These are phyloP conservation scores for Microtus californicus DNA, from an alignment of 2,797 vertebrate species.

Conservation along the genomic window DNA sequence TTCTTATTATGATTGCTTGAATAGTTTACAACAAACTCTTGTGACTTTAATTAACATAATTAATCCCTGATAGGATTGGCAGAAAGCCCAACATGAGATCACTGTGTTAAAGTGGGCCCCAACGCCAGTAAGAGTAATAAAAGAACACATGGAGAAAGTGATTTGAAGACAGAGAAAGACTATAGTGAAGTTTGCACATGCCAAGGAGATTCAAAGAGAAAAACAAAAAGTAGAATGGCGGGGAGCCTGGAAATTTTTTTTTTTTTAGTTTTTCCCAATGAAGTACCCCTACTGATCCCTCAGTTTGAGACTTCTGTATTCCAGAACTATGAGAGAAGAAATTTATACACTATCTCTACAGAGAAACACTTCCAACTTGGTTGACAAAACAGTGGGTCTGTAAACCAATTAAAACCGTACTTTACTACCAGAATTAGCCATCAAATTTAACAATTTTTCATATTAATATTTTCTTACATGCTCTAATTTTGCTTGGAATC, in stretches of 20 bases:
- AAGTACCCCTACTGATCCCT: neutral
- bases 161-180: neutral
- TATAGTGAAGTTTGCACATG: neutral
- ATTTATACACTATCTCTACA: conserved; percentile 4
- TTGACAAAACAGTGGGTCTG: neutral
- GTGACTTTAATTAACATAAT: neutral
- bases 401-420: neutral
- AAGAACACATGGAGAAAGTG: neutral
- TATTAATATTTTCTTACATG: neutral
- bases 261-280: neutral
- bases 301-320: neutral
- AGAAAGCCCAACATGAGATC: neutral
- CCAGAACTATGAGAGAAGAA: neutral
- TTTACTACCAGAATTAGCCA: neutral
- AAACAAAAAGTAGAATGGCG: neutral
- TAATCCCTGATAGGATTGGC: neutral
- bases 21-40: neutral
- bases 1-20: neutral
- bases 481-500: neutral
- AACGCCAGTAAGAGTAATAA: neutral
- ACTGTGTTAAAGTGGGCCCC: neutral
- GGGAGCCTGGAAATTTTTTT: neutral
- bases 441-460: neutral
- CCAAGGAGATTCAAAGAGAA: neutral
- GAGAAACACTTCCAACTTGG: neutral